A percentile compares a stretch with the other conserved stretches of the same genome.
Evolutionary conservation across 2,888 invertebrate genomes (phyloP).

Genomic region (Desoria tigrina): DNA sequence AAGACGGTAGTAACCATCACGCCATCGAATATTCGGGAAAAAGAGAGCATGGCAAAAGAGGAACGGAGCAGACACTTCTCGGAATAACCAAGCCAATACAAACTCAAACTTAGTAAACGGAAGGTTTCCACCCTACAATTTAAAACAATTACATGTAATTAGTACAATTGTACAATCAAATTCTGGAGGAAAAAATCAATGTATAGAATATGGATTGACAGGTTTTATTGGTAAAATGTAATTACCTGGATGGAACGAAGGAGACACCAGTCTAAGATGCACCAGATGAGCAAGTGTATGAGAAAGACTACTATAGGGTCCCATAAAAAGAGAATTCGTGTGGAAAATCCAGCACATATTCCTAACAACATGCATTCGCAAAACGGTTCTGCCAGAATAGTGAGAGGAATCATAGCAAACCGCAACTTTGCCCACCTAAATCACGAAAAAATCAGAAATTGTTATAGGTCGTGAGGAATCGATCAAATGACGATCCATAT

Average conservation of each 20-base stretch:
- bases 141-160: too few species aligned
- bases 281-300: conserved; percentile 91
- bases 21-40: conserved; percentile 89
- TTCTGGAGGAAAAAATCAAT: not conserved
- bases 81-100: conserved; percentile 89
- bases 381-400: conserved; percentile 87
- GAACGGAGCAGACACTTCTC: conserved; percentile 87
- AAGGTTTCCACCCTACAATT: conserved; percentile 78
- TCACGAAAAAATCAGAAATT: conserved; percentile 17
- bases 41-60: conserved; percentile 83
- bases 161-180: conserved; percentile 24
- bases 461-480: not conserved
- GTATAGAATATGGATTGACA: not conserved
- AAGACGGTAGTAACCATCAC: conserved; percentile 84
- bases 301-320: conserved; percentile 89
- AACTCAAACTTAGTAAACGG: conserved; percentile 95
- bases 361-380: conserved; percentile 94
- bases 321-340: conserved; percentile 76
- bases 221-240: not conserved
- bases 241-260: conserved; percentile 78
- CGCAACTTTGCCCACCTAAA: conserved; percentile 90
- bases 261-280: conserved; percentile 91
- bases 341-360: conserved; percentile 86
- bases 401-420: conserved; percentile 91
- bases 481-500: conserved; percentile 59